These are phyloP conservation scores for Panthera leo DNA, from an alignment of 2,113 vertebrate genomes.

Conservation along the genomic window DNA sequence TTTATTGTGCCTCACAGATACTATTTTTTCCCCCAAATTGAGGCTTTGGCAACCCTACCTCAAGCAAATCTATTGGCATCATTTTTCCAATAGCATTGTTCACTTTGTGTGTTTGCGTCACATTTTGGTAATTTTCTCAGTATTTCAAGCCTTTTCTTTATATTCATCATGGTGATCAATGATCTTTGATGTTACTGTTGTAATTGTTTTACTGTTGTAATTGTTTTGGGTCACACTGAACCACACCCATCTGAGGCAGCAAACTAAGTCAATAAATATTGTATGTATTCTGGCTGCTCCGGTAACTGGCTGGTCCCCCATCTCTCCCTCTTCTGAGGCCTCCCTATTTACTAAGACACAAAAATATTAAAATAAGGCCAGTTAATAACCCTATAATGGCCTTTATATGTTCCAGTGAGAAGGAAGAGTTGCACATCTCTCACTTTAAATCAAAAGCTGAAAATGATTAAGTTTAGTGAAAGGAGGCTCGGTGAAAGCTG, in stretches of 20 bases:
- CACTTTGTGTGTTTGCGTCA: neutral
- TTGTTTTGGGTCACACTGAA: neutral
- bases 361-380: neutral
- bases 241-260: neutral
- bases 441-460: neutral
- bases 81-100: neutral
- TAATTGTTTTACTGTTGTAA: neutral
- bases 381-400: neutral
- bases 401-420: neutral
- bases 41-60: neutral
- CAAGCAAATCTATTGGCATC: neutral
- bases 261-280: neutral
- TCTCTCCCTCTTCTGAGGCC: neutral
- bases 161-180: neutral
- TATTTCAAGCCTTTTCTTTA: neutral
- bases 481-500: neutral
- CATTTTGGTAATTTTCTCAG: neutral
- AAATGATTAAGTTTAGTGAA: neutral
- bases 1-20: neutral
- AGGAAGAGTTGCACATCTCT: neutral
- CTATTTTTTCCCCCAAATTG: neutral
- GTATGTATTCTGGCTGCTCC: neutral
- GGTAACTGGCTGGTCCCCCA: neutral
- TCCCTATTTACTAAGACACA: neutral
- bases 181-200: neutral